Conservation (phyloP, 2,888 invertebrate genomes). For the Tetragonisca angustula region DNA sequence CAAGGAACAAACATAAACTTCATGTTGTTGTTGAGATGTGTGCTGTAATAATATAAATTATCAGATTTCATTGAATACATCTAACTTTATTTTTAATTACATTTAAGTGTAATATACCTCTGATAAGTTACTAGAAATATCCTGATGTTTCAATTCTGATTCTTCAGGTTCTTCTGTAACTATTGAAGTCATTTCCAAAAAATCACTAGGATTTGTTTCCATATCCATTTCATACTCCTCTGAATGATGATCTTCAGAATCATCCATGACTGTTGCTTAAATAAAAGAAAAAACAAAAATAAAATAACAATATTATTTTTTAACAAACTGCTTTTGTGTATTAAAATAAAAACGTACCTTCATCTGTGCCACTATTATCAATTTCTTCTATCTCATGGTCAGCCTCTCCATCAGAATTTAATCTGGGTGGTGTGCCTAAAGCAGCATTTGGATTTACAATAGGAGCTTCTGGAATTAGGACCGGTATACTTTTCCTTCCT, state of each 20-base stretch:
- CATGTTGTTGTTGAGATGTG: constrained; percentile 81
- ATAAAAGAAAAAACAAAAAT: background rate
- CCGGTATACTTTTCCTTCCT: constrained; percentile 80
- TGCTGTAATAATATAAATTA: constrained; percentile 64
- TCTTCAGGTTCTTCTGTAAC: constrained; percentile 74
- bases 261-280: constrained; percentile 58
- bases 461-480: constrained; percentile 82
- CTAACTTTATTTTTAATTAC: background rate
- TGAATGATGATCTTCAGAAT: constrained; percentile 79
- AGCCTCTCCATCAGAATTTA: constrained; percentile 81
- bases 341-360: constrained; percentile 69
- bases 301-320: background rate
- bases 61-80: background rate
- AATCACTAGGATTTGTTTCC: constrained; percentile 83
- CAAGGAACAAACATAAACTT: constrained; percentile 83
- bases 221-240: constrained; percentile 83
- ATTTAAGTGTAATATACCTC: constrained; percentile 24
- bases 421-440: constrained; percentile 82
- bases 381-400: constrained; percentile 80
- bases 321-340: background rate
- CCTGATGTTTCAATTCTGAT: constrained; percentile 23
- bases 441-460: constrained; percentile 83
- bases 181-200: constrained; percentile 81
- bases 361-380: constrained; percentile 79
- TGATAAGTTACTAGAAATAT: constrained; percentile 29